These are phyloP conservation scores for Drosophila borborema DNA, from an alignment of 2,888 invertebrate genomes.

Conservation along the genomic window DNA sequence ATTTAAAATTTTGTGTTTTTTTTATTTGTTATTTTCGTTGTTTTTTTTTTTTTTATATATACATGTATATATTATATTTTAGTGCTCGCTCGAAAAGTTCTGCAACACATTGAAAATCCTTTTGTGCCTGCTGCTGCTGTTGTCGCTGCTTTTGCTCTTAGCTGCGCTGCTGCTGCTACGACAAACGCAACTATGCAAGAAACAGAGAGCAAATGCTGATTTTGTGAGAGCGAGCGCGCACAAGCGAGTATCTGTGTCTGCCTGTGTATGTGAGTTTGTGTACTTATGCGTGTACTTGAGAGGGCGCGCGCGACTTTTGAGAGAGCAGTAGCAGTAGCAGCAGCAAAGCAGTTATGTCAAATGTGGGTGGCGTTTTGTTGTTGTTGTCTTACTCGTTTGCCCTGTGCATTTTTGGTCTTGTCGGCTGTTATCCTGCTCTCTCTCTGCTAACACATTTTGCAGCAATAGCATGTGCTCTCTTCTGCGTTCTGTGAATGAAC, in stretches of 20 bases:
- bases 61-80: constrained; percentile 1
- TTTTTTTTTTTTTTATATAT: not conserved
- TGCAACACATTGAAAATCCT: constrained; percentile 56
- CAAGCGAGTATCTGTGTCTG: not conserved
- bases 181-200: constrained; percentile 62
- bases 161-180: constrained; percentile 58
- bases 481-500: constrained; percentile 54
- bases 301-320: constrained; percentile 8
- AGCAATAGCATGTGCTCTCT: constrained; percentile 20
- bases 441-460: constrained; percentile 13
- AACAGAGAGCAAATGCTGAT: constrained; percentile 47
- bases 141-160: constrained; percentile 31
- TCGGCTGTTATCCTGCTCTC: constrained; percentile 55
- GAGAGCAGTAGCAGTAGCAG: constrained; percentile 20
- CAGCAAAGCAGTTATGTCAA: constrained; percentile 34
- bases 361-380: constrained; percentile 67
- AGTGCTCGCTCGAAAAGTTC: constrained; percentile 33
- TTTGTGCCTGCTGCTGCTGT: constrained; percentile 45
- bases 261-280: not conserved
- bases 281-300: constrained; percentile 16
- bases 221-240: constrained; percentile 15
- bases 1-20: constrained; percentile 19
- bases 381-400: constrained; percentile 19
- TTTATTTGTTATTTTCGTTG: not conserved
- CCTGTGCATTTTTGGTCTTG: constrained; percentile 32